Evolutionary conservation across 1,140 invertebrate genomes (phyloP), one percentile per base, ranked within the genome.

Genomic region (Heterodera carotae): DNA sequence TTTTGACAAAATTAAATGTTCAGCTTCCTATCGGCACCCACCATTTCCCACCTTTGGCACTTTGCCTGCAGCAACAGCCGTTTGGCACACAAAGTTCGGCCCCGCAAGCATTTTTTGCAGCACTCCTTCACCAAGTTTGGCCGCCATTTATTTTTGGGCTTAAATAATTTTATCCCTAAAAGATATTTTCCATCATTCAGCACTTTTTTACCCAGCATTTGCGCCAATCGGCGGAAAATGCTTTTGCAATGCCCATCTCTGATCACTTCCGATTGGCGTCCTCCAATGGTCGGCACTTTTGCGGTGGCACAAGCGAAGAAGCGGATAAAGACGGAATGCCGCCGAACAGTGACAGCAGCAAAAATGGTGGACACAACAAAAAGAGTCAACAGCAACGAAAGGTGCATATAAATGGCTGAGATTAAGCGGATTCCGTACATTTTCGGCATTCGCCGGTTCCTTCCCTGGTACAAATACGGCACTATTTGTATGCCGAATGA

Each of bases 131-230:
- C 6, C 62, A 66, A 34, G 62, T 66, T n/a, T 0, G 33, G 3
- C 25, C 62, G 29, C 29, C 8, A 8, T 18, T 22, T 62, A 8
- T 43, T 12, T 43, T 43, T 43, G 39, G 6, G 6, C 12, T 4
- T 56, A n/a, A n/a, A n/a, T 22, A 56, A 56, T 56, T 56, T 15
- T 22, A 56, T 56, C 22, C 18, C 5, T 25, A 43, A 43, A 43
- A 43, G n/a, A 43, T 43, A 43, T 66, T 66, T 43, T 43, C 6
- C 39, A 43, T 8, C 12, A 43, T 43, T 29, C n/a, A 66, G 62
- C 62, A 66, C 62, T 66, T 66, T 66, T 66, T 66, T 31, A 27
- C 62, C 12, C 62, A 66, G 22, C 62, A 66, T 31, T 31, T 66
- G 62, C 62, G 62, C 62, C 62, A 31, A 10, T 12, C 48, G 48